These are phyloP conservation scores for Epinephelus moara DNA, from an alignment of 2,113 vertebrate species.

Conservation along the genomic window DNA sequence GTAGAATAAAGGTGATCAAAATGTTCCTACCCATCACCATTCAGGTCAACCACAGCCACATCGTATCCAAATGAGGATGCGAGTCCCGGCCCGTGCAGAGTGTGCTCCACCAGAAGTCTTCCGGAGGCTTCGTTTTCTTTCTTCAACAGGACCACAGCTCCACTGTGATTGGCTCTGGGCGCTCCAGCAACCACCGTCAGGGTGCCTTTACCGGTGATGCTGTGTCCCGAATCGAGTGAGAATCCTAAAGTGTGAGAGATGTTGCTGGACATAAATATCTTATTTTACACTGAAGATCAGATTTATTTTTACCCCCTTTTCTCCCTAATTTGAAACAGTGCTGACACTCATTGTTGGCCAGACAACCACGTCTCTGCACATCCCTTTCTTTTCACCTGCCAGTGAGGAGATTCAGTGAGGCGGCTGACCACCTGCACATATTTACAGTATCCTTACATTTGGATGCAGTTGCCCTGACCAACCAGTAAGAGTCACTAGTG, in stretches of 20 bases:
- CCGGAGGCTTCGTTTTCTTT: slow-evolving; percentile 82
- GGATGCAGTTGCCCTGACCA: neutral
- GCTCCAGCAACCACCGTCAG: slow-evolving; percentile 96
- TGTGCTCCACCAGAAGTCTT: slow-evolving; percentile 86
- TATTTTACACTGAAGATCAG: slow-evolving; percentile 85
- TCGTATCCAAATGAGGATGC: slow-evolving; percentile 98
- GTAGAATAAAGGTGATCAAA: neutral
- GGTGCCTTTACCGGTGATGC: slow-evolving; percentile 86
- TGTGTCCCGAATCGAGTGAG: slow-evolving; percentile 94
- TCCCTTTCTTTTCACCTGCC: neutral
- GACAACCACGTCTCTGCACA: neutral
- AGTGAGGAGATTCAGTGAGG: neutral
- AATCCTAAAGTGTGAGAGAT: slow-evolving; percentile 87
- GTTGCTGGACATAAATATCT: neutral
- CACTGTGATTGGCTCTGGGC: slow-evolving; percentile 94
- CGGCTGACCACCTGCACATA: neutral
- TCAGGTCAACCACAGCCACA: slow-evolving; percentile 95
- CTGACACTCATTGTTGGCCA: neutral
- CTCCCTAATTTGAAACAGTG: neutral
- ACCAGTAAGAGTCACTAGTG: slow-evolving; percentile 10
- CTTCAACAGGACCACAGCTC: slow-evolving; percentile 92
- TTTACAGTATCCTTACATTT: neutral
- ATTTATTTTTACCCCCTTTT: slow-evolving; percentile 50
- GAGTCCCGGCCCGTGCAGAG: slow-evolving; percentile 92
- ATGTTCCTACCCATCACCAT: slow-evolving; percentile 89